These are phyloP conservation scores for Pachliopta kotzebuea DNA, from an alignment of 2,888 invertebrate species.

Conservation along the genomic window DNA sequence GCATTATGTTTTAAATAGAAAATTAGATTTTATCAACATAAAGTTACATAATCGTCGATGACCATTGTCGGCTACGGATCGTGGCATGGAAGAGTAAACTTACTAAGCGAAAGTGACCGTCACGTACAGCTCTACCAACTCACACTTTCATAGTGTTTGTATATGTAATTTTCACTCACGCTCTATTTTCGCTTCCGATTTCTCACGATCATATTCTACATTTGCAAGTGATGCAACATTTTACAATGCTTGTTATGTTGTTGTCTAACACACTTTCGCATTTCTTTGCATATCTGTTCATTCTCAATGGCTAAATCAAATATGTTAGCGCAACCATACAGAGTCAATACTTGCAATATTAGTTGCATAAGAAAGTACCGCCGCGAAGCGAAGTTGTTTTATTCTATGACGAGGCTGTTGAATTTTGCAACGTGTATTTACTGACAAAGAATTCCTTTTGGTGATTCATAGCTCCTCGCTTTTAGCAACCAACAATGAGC, in stretches of 20 bases:
- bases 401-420: slow-evolving; percentile 5
- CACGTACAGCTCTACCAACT: slow-evolving; percentile 65
- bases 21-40: slow-evolving; percentile 49
- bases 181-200: slow-evolving; percentile 63
- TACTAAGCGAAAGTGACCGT: slow-evolving; percentile 65
- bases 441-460: slow-evolving; percentile 53
- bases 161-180: slow-evolving; percentile 71
- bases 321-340: neutral
- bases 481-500: slow-evolving; percentile 33
- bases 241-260: slow-evolving; percentile 55
- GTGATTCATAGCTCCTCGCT: slow-evolving; percentile 63
- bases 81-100: slow-evolving; percentile 46
- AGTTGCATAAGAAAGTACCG: neutral
- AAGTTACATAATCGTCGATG: slow-evolving; percentile 16
- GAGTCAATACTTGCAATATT: neutral
- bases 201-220: slow-evolving; percentile 64
- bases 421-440: slow-evolving; percentile 7
- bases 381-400: neutral
- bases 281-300: neutral
- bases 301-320: neutral
- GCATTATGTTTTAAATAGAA: slow-evolving; percentile 25
- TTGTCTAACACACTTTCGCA: slow-evolving; percentile 40
- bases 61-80: neutral
- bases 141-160: slow-evolving; percentile 58
- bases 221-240: slow-evolving; percentile 53